Evolutionary conservation across 2,888 invertebrate species (phyloP), one percentile per base, ranked within the genome.

Genomic region (Hypercompe scribonia): DNA sequence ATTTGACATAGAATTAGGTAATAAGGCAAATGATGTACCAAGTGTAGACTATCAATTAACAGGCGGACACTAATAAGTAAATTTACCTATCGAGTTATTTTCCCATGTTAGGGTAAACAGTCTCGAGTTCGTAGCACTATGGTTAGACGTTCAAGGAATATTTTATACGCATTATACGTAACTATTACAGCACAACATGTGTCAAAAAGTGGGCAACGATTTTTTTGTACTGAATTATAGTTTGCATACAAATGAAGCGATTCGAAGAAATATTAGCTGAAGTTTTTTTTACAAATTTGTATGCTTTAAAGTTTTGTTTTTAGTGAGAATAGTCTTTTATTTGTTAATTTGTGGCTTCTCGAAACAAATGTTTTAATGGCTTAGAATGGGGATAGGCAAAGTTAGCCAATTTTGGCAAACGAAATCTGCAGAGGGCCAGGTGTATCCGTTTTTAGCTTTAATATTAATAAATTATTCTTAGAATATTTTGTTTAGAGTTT

Each of bases 31-130:
- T 11, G 36, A n/a, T 46, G 33, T n/a, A 34, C 34, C 10, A 65
- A 39, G 39, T 31, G 50, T 65, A 31, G 36, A 34, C 34, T 31
- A 54, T 21, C 65, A 34, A 54, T 70, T 70, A 65, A 65, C 70
- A 65, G 24, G 0, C 21, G 34, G 28, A 65, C 50, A 65, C 36
- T 65, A 70, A 70, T 65, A 70, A 34, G 50, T 21, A 36, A 46
- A 64, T 50, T 50, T 34, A 65, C 34, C 18, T 65, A n/a, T 13
- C 33, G n/a, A 50, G 70, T 70, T 50, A 34, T 50, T 65, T 34
- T 54, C 65, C 70, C n/a, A 33, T 46, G 33, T 15, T 61, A 28
- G 28, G 33, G 34, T 33, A 15, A 39, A 39, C 11, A 42, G 61
- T 31, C 39, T 46, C 67, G 33, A 46, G 33, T 67, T 67, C 34